A percentile compares a stretch with the other conserved stretches of the same genome.
Evolutionary conservation across 2,888 invertebrate species (phyloP).

Genomic region (Athrips mouffetella): DNA sequence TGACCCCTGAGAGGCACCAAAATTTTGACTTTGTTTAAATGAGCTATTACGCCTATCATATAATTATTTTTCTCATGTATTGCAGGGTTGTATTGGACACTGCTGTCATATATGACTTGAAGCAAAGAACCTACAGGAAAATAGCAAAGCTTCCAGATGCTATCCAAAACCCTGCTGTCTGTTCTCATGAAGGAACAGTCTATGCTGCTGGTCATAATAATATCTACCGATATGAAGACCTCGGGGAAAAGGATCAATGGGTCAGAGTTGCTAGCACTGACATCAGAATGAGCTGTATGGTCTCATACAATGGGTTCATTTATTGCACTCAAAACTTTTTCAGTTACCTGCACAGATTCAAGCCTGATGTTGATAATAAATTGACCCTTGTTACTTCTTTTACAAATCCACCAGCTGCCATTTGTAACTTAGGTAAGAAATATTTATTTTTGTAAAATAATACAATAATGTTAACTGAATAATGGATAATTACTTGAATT

Average conservation of each 20-base stretch:
- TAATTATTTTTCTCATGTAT: too few species aligned
- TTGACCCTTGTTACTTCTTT: slow-evolving; percentile 43
- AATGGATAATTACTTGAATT: too few species aligned
- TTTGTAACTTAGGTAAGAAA: slow-evolving; percentile 53
- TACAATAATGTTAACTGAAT: neutral
- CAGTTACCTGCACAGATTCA: slow-evolving; percentile 50
- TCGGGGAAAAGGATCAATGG: slow-evolving; percentile 44
- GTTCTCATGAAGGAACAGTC: slow-evolving; percentile 44
- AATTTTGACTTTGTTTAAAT: too few species aligned
- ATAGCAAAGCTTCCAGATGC: slow-evolving; percentile 55
- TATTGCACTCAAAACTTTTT: slow-evolving; percentile 61
- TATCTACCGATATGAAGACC: slow-evolving; percentile 51
- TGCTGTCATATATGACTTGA: slow-evolving; percentile 53
- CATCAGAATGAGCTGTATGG: slow-evolving; percentile 45
- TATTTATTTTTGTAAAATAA: too few species aligned
- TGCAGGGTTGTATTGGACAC: slow-evolving; percentile 57
- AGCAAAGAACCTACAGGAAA: slow-evolving; percentile 42
- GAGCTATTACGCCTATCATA: too few species aligned
- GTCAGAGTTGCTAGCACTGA: slow-evolving; percentile 35
- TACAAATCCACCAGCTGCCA: slow-evolving; percentile 43
- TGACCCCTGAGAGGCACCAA: too few species aligned
- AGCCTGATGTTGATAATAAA: slow-evolving; percentile 40
- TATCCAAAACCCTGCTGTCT: slow-evolving; percentile 59
- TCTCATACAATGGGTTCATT: slow-evolving; percentile 52
- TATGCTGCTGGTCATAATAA: slow-evolving; percentile 53